phyloP scores from a whole-genome alignment of 2,113 vertebrate genomes.

The Heliornis fulica region DNA sequence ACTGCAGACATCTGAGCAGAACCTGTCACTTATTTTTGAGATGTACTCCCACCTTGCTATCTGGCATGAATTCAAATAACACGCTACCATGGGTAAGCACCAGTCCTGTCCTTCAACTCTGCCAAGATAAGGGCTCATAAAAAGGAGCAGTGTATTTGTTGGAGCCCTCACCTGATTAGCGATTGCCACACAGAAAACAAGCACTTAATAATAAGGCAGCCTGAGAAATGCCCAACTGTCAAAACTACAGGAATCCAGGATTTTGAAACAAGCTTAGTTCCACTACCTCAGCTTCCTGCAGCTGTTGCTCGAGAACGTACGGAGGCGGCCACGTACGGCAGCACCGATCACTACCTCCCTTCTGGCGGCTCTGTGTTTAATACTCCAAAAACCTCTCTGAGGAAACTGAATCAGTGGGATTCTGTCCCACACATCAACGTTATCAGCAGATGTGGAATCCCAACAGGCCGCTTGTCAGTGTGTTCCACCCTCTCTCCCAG shows the following conservation, averaged over 20 bases:
- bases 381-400: not conserved
- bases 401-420: not conserved
- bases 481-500: not conserved
- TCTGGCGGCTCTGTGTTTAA: not conserved
- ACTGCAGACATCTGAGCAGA: constrained; percentile 6
- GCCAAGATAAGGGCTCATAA: not conserved
- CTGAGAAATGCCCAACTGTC: constrained; percentile 78
- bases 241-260: constrained; percentile 74
- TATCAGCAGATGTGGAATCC: not conserved
- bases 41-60: not conserved
- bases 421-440: not conserved
- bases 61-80: constrained; percentile 4
- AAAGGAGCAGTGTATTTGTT: constrained; percentile 5
- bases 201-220: constrained; percentile 81
- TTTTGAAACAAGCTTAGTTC: constrained; percentile 77
- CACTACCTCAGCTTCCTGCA: constrained; percentile 35
- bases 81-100: not conserved
- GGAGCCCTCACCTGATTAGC: constrained; percentile 60
- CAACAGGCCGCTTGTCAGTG: not conserved
- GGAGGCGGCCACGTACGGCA: constrained; percentile 6
- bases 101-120: not conserved
- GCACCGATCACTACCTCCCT: not conserved
- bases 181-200: constrained; percentile 63
- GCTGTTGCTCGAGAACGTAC: constrained; percentile 65
- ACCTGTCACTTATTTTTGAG: constrained; percentile 31